A percentile compares a stretch with the other conserved stretches of the same genome.
phyloP scores from a whole-genome alignment of 2,113 vertebrate species.

The Mormyrus iriodes region DNA sequence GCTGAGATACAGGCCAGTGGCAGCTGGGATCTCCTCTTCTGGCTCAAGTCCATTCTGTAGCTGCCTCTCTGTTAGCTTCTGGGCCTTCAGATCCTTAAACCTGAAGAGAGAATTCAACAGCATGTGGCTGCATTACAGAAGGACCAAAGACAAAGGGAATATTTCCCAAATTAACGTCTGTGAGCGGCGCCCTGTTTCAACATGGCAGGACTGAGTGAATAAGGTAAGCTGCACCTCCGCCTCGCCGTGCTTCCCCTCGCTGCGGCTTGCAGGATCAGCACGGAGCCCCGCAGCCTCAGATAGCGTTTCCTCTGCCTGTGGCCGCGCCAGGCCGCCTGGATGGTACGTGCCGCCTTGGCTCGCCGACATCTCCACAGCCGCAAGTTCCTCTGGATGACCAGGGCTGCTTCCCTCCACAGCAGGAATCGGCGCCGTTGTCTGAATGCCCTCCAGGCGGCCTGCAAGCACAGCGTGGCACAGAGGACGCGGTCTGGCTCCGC shows the following conservation, averaged over 20 bases:
- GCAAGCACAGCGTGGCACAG: slow-evolving; percentile 71
- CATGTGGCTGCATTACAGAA: neutral
- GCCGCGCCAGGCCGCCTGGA: slow-evolving; percentile 81
- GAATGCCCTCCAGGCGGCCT: slow-evolving; percentile 77
- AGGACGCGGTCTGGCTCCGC: slow-evolving; percentile 39
- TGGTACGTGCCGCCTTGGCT: slow-evolving; percentile 62
- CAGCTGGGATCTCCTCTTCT: slow-evolving; percentile 51
- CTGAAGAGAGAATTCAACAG: slow-evolving; percentile 50
- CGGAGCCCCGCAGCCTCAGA: slow-evolving; percentile 44
- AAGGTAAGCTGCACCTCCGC: slow-evolving; percentile 65
- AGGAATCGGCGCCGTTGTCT: slow-evolving; percentile 62
- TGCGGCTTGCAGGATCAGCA: slow-evolving; percentile 66
- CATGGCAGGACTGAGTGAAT: neutral
- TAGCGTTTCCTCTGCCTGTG: slow-evolving; percentile 59
- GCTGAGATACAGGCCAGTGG: slow-evolving; percentile 72
- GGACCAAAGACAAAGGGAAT: neutral
- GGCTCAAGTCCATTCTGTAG: slow-evolving; percentile 60
- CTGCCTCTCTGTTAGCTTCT: slow-evolving; percentile 57
- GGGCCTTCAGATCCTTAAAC: slow-evolving; percentile 66
- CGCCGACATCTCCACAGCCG: slow-evolving; percentile 49
- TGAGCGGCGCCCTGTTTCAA: neutral
- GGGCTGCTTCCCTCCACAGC: slow-evolving; percentile 64
- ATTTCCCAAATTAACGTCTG: neutral
- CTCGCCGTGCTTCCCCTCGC: slow-evolving; percentile 72
- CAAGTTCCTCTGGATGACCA: slow-evolving; percentile 81